Evolutionary conservation across 2,797 vertebrate species (phyloP), one percentile per base, ranked within the genome.

Genomic region (Columba guinea): DNA sequence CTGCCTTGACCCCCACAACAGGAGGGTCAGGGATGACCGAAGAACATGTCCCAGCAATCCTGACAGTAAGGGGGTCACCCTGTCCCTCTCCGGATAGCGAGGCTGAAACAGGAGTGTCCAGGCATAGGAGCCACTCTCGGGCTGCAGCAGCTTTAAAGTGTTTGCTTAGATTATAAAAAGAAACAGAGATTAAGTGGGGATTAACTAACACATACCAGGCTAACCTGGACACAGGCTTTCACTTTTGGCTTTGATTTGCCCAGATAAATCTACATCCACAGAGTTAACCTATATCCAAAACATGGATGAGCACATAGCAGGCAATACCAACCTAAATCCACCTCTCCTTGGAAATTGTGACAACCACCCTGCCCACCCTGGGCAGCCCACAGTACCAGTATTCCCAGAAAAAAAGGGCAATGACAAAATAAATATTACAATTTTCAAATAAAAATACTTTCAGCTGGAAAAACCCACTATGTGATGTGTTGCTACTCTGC

Each of bases 111-210:
- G 53, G 48, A 53, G 20, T 3, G 9, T 21, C 52, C 52, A 39
- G 82, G 39, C 68, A 28, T 0, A 0, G 30, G 44, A 52, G 65
- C 24, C 14, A 28, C 53, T 24, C 60, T 34, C 1, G 0, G 11
- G 35, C 67, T 56, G 62, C 78, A 77, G 71, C 2, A 52, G 67
- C 48, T 67, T 82, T 32, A 28, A 68, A 67, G 63, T 3, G 32
- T 51, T 81, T 64, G 55, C 48, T 94, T 35, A 70, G 90, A 93
- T 95, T 92, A 95, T 81, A 74, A 79, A 64, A 64, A 58, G 62
- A 69, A 91, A 51, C 13, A 13, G 34, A 71, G 93, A 92, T 95
- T 94, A 95, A 91, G 13, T 2, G 11, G 35, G 65, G 84, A 95
- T 95, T 94, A 97, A 82, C 56, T 35, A 62, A 69, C 56, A 67